These are phyloP conservation scores for Monoplex corrugatus DNA, from an alignment of 2,888 invertebrate genomes.

Conservation along the genomic window DNA sequence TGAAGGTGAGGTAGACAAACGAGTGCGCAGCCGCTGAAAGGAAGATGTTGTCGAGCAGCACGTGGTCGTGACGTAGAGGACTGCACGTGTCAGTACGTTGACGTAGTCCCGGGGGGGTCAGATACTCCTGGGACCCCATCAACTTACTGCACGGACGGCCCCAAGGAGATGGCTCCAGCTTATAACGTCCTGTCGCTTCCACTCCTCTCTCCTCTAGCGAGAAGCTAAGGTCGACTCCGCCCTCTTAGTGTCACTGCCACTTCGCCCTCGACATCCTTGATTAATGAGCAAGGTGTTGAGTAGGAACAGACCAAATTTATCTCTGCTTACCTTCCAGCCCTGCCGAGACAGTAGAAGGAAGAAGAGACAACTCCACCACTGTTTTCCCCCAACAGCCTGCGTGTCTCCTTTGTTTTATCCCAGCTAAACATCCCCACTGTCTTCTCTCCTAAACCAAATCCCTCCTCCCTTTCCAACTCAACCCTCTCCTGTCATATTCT, in stretches of 20 bases:
- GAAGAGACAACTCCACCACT: background rate
- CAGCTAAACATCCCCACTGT: background rate
- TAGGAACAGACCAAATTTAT: background rate
- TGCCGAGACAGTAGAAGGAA: background rate
- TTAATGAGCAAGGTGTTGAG: too few relatives aligned
- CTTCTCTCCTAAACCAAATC: too few relatives aligned
- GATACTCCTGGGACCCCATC: constrained; percentile 75
- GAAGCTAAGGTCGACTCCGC: constrained; percentile 7
- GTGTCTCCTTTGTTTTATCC: background rate
- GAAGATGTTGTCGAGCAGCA: background rate
- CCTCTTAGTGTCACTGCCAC: too few relatives aligned
- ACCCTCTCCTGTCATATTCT: too few relatives aligned
- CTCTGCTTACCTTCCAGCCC: background rate
- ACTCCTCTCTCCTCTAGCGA: background rate
- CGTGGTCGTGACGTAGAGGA: constrained; percentile 10
- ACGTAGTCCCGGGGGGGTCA: constrained; percentile 75
- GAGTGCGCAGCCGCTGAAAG: background rate
- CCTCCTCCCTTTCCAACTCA: background rate
- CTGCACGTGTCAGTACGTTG: constrained; percentile 73
- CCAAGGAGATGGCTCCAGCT: background rate
- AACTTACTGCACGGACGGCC: constrained; percentile 71
- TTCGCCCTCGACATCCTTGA: too few relatives aligned
- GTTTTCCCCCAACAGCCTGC: background rate
- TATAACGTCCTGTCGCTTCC: background rate
- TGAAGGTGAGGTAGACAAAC: background rate